Evolutionary conservation across 2,888 invertebrate genomes (phyloP).

Genomic region (Epinotia ramella): DNA sequence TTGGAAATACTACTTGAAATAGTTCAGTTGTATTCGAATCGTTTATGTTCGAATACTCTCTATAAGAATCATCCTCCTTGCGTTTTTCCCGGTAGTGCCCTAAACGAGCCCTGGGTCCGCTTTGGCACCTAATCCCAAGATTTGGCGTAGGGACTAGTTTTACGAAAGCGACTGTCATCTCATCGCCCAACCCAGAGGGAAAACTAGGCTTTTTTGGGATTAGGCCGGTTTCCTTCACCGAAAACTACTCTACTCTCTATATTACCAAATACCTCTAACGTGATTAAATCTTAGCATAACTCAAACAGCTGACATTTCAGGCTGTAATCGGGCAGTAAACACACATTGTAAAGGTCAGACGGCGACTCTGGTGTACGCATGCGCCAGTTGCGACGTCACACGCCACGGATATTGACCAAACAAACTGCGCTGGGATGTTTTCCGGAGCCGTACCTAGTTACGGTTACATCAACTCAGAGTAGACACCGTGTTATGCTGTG

Average conservation of each 20-base stretch:
- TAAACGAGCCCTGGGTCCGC: too few relatives aligned
- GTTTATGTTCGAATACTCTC: too few relatives aligned
- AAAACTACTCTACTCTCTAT: not conserved
- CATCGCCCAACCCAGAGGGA: too few relatives aligned
- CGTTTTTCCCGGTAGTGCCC: too few relatives aligned
- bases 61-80: too few relatives aligned
- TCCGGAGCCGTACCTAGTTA: slow-evolving; percentile 9
- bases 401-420: slow-evolving; percentile 41
- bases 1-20: too few relatives aligned
- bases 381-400: slow-evolving; percentile 43
- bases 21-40: too few relatives aligned
- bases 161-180: too few relatives aligned
- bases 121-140: too few relatives aligned
- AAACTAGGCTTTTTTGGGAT: too few relatives aligned
- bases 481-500: slow-evolving; percentile 6
- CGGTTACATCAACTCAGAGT: slow-evolving; percentile 10
- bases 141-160: too few relatives aligned
- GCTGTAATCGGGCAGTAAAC: slow-evolving; percentile 30
- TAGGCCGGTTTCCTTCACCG: too few relatives aligned
- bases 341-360: slow-evolving; percentile 39
- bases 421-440: slow-evolving; percentile 13
- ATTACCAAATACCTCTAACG: slow-evolving; percentile 4
- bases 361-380: slow-evolving; percentile 26
- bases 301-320: slow-evolving; percentile 33
- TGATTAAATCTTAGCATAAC: slow-evolving; percentile 29